phyloP scores from a whole-genome alignment of 1,140 invertebrate species.

The Bombus vancouverensis region DNA sequence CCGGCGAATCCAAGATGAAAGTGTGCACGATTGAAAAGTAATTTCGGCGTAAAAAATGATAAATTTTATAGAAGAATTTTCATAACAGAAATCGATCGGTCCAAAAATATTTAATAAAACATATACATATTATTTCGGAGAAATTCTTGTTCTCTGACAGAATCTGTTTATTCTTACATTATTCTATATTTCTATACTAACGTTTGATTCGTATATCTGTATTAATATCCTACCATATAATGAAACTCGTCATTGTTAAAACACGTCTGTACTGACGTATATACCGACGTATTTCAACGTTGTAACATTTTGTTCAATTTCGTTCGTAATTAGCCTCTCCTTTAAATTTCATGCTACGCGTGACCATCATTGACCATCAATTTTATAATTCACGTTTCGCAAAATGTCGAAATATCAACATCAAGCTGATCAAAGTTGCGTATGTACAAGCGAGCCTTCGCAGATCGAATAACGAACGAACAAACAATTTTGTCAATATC shows the following conservation, averaged over 20 bases:
- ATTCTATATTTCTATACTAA: neutral
- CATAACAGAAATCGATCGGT: neutral
- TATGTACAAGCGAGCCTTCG: too few relatives aligned
- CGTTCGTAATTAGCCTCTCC: neutral
- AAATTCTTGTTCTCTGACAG: neutral
- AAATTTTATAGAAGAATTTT: too few relatives aligned
- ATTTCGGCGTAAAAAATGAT: neutral
- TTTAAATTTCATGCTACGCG: neutral
- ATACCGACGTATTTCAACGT: neutral
- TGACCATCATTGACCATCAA: neutral
- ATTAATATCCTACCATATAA: neutral
- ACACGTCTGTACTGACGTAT: neutral
- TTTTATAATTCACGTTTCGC: neutral
- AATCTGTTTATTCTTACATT: neutral
- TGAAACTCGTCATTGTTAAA: neutral
- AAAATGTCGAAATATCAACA: neutral
- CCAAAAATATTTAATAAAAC: neutral
- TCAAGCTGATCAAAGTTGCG: neutral
- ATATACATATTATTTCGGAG: too few relatives aligned
- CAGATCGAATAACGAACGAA: neutral
- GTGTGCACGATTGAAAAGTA: too few relatives aligned
- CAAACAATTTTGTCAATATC: neutral
- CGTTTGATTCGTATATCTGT: neutral
- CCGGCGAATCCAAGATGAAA: neutral
- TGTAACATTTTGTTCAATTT: neutral